phyloP scores from a whole-genome alignment of 2,888 invertebrate species.

The Hesperia comma region DNA sequence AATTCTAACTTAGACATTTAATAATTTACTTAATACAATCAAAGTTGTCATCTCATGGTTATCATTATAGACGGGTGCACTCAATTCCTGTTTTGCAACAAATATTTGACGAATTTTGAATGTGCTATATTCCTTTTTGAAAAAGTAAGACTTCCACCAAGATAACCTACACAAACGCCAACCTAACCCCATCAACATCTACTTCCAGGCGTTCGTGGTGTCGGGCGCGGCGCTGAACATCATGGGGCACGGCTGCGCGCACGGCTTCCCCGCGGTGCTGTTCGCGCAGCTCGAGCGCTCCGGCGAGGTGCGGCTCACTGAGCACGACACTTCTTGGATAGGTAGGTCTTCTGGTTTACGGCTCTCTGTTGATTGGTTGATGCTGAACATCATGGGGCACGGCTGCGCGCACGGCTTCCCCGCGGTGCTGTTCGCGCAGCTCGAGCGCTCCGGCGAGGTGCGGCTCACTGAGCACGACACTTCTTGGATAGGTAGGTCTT shows the following conservation, averaged over 20 bases:
- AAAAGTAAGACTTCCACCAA: too few relatives aligned
- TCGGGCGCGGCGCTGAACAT: constrained; percentile 77
- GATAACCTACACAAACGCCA: too few relatives aligned
- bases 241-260: constrained; percentile 76
- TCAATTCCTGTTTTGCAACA: too few relatives aligned
- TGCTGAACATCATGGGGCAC: constrained; percentile 74
- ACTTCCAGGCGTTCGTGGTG: constrained; percentile 74
- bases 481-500: constrained; percentile 71
- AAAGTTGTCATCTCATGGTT: too few relatives aligned
- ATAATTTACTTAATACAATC: too few relatives aligned
- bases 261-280: constrained; percentile 74
- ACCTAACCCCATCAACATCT: too few relatives aligned
- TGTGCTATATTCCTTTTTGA: too few relatives aligned
- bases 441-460: constrained; percentile 59
- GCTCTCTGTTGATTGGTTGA: too few relatives aligned
- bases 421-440: constrained; percentile 74
- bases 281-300: constrained; percentile 68
- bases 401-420: constrained; percentile 78
- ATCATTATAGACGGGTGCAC: too few relatives aligned
- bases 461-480: constrained; percentile 75
- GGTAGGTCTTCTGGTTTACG: constrained; percentile 49
- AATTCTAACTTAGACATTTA: constrained; percentile 1
- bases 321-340: constrained; percentile 79
- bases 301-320: constrained; percentile 66
- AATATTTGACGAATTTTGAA: too few relatives aligned